These are phyloP conservation scores for Patiria miniata DNA, from an alignment of 35 echinoderm and acorn worm species.

Conservation along the genomic window DNA sequence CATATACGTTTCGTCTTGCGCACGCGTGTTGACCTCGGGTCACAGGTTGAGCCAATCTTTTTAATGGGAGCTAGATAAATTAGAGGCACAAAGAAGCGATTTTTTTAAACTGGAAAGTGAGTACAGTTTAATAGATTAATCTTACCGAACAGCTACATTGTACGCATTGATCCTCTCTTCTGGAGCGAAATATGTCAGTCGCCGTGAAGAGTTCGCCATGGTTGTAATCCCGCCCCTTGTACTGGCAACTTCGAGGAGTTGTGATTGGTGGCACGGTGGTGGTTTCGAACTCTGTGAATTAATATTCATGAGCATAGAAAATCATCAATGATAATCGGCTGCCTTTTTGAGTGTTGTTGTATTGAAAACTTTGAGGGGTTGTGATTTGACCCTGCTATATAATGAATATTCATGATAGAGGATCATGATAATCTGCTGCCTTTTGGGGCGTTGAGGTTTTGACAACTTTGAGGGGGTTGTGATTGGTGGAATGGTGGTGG, in stretches of 20 bases:
- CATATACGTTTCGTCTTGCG: no score
- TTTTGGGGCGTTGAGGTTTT: no score
- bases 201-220: constrained; percentile 64
- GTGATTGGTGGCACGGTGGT: background rate
- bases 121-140: no score
- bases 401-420: background rate
- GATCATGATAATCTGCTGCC: no score
- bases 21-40: no score
- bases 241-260: constrained; percentile 31
- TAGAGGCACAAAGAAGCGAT: no score
- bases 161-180: constrained; percentile 63
- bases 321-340: background rate
- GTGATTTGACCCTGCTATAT: background rate
- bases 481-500: no score
- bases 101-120: no score
- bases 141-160: constrained; percentile 76
- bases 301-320: background rate
- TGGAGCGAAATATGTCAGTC: constrained; percentile 55
- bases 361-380: background rate
- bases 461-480: no score
- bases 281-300: background rate
- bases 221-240: constrained; percentile 21
- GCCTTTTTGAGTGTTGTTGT: background rate
- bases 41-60: no score
- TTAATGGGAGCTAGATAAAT: no score